These are phyloP conservation scores for Trogon surrucura DNA, from an alignment of 2,113 vertebrate genomes.

Conservation along the genomic window DNA sequence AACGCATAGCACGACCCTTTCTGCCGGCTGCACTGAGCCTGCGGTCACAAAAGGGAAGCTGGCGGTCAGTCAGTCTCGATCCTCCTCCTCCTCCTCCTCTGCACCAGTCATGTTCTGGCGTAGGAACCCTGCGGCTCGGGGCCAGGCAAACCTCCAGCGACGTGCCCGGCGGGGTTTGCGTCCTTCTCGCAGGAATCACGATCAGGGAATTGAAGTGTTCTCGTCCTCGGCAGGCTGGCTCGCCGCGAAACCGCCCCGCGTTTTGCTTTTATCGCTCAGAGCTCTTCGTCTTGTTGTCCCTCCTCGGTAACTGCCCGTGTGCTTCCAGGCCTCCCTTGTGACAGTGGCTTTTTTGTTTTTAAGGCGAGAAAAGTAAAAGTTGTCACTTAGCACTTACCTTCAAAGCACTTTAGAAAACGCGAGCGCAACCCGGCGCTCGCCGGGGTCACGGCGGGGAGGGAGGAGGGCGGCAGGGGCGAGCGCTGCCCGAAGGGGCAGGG, in stretches of 20 bases:
- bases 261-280: background rate
- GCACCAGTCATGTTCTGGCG: background rate
- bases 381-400: conserved; percentile 63
- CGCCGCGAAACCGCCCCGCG: background rate
- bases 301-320: conserved; percentile 6
- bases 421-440: background rate
- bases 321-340: conserved; percentile 64
- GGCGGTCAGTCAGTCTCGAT: background rate
- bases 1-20: background rate
- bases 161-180: no score
- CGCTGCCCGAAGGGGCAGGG: background rate
- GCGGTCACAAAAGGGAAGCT: background rate
- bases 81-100: background rate
- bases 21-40: background rate
- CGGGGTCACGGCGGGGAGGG: background rate
- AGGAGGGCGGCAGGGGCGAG: conserved; percentile 7
- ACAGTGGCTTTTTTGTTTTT: conserved; percentile 55
- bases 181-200: background rate
- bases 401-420: conserved; percentile 68
- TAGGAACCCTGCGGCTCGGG: no score
- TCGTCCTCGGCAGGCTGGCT: conserved; percentile 15
- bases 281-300: background rate
- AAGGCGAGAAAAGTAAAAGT: background rate
- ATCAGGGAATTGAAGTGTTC: conserved; percentile 55
- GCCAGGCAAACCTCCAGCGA: no score